These are phyloP conservation scores for Heliconius cydno DNA, from an alignment of 2,888 invertebrate species.

Conservation along the genomic window DNA sequence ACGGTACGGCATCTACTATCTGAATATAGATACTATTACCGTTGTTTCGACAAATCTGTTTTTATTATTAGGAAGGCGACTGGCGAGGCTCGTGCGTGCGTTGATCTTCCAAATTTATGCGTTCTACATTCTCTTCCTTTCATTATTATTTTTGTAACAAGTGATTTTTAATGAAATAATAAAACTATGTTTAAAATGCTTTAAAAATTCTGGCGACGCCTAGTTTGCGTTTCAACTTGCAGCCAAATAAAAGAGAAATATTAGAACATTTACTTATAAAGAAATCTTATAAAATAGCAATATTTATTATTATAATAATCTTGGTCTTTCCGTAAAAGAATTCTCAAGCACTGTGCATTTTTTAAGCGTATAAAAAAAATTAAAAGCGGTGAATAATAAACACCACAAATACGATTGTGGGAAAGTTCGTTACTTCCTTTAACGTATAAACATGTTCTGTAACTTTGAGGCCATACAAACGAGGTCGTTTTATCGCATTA, in stretches of 20 bases:
- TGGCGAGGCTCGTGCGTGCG: too few species aligned
- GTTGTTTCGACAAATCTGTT: too few species aligned
- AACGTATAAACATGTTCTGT: conserved; percentile 24
- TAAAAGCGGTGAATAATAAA: neutral
- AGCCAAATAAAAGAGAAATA: neutral
- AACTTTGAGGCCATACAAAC: conserved; percentile 39
- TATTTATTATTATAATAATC: neutral
- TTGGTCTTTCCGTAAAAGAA: neutral
- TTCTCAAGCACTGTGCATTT: neutral
- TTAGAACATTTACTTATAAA: neutral
- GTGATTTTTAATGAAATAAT: too few species aligned
- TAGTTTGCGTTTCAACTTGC: neutral
- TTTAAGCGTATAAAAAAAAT: neutral
- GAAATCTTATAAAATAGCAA: neutral
- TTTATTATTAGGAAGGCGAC: too few species aligned
- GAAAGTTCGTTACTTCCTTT: conserved; percentile 49
- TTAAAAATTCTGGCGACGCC: too few species aligned
- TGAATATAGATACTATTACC: too few species aligned
- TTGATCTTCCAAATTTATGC: too few species aligned
- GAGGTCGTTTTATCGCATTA: conserved; percentile 39
- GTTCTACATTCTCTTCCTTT: too few species aligned
- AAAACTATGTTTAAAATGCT: too few species aligned
- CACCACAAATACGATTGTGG: conserved; percentile 41
- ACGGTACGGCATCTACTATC: too few species aligned
- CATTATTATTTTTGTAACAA: too few species aligned